phyloP scores from a whole-genome alignment of 2,797 vertebrate species.

The Anas capensis region DNA sequence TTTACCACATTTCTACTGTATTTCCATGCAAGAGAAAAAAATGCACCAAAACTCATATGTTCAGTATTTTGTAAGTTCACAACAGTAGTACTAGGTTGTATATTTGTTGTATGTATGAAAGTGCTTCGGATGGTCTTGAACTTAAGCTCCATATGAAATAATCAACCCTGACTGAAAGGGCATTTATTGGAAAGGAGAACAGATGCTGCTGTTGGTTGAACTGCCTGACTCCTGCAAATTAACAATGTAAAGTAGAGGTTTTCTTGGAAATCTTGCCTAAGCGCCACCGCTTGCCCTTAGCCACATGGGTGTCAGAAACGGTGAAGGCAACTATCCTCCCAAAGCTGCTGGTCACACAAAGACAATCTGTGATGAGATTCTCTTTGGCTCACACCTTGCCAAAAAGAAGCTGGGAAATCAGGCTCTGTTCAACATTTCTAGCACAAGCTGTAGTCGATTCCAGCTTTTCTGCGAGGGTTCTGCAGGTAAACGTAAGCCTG shows the following conservation, averaged over 20 bases:
- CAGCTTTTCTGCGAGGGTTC: neutral
- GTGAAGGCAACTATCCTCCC: neutral
- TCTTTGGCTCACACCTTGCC: neutral
- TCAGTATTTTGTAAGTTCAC: neutral
- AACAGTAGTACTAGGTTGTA: neutral
- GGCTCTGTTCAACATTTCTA: neutral
- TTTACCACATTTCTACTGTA: neutral
- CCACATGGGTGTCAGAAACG: neutral
- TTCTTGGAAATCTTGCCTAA: neutral
- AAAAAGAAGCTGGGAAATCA: neutral
- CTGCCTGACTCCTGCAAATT: neutral
- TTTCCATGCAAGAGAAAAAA: neutral
- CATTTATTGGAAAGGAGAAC: constrained; percentile 8
- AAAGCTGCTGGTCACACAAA: neutral
- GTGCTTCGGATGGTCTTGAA: neutral
- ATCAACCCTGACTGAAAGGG: neutral
- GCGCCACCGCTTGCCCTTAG: neutral
- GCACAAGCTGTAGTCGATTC: neutral
- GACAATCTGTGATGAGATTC: neutral
- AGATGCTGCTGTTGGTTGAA: neutral
- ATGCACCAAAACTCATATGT: neutral
- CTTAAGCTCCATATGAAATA: neutral
- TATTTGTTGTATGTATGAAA: neutral
- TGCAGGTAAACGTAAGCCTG: neutral
- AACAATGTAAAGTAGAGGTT: neutral